A percentile compares a stretch with the other conserved stretches of the same genome.
Conservation (phyloP, 2,797 vertebrate species). For the Esox lucius region DNA sequence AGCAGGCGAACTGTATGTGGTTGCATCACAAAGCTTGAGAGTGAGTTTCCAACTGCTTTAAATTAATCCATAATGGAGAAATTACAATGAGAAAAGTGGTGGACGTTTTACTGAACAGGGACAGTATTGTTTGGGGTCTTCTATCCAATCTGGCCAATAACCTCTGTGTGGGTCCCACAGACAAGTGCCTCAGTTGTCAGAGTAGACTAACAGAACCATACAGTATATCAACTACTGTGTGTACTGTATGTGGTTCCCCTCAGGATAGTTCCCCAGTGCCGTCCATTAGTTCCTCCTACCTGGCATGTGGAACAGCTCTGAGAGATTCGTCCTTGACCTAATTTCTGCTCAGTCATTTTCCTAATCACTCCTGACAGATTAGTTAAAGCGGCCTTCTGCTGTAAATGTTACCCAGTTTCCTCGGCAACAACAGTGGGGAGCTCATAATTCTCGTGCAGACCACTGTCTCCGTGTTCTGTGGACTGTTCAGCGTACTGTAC, state of each 20-base stretch:
- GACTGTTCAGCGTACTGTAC: neutral
- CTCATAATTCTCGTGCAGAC: neutral
- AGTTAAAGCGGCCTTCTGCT: neutral
- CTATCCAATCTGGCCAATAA: neutral
- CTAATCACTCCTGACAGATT: neutral
- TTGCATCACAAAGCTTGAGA: neutral
- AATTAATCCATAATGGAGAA: neutral
- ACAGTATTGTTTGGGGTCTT: neutral
- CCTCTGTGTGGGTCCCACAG: neutral
- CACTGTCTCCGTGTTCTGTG: neutral
- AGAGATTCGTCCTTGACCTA: constrained; percentile 50
- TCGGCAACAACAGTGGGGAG: neutral
- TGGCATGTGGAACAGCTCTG: constrained; percentile 22
- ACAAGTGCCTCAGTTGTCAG: too few species aligned
- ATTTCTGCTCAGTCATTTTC: constrained; percentile 34
- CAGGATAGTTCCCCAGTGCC: constrained; percentile 2
- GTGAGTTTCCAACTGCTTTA: neutral
- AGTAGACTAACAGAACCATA: too few species aligned
- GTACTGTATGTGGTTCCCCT: constrained; percentile 19
- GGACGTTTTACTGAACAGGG: neutral
- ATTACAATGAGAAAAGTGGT: neutral
- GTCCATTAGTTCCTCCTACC: neutral
- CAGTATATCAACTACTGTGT: neutral
- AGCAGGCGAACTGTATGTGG: neutral
- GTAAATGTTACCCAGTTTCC: neutral